Evolutionary conservation across 2,797 vertebrate genomes (phyloP).

Genomic region (Coccyzus lansbergi): DNA sequence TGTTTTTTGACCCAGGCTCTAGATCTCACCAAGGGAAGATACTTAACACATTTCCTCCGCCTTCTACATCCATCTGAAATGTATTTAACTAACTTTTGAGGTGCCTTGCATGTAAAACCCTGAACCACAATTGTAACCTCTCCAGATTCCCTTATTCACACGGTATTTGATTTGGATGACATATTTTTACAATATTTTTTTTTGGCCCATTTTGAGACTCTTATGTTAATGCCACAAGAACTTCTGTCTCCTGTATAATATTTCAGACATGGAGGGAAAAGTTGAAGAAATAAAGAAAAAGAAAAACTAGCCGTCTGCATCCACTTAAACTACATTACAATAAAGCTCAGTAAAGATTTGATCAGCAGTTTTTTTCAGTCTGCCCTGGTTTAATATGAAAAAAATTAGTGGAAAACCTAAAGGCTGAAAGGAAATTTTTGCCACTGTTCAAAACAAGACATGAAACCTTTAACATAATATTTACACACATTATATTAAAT

Average conservation of each 20-base stretch:
- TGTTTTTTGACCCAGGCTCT: neutral
- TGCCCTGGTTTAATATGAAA: slow-evolving; percentile 56
- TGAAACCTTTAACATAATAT: slow-evolving; percentile 70
- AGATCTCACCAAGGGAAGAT: neutral
- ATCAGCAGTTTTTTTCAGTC: slow-evolving; percentile 57
- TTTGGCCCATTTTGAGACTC: slow-evolving; percentile 37
- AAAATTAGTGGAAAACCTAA: slow-evolving; percentile 53
- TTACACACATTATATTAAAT: slow-evolving; percentile 54
- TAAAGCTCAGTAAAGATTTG: slow-evolving; percentile 55
- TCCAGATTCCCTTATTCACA: slow-evolving; percentile 48
- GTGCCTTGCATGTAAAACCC: slow-evolving; percentile 43
- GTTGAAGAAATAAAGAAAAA: slow-evolving; percentile 28
- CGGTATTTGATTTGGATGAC: slow-evolving; percentile 68
- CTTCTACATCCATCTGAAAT: slow-evolving; percentile 52
- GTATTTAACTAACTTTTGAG: slow-evolving; percentile 44
- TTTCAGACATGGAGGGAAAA: slow-evolving; percentile 43
- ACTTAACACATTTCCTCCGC: slow-evolving; percentile 24
- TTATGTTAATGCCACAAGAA: slow-evolving; percentile 55
- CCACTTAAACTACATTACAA: slow-evolving; percentile 54
- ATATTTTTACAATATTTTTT: slow-evolving; percentile 60
- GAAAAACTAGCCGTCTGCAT: slow-evolving; percentile 52
- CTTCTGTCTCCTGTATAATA: slow-evolving; percentile 45
- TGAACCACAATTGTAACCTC: slow-evolving; percentile 47
- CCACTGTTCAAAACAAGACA: slow-evolving; percentile 65
- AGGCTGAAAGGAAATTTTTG: slow-evolving; percentile 55